Evolutionary conservation across 2,113 vertebrate species (phyloP), one percentile per base, ranked within the genome.

Genomic region (Cynoglossus semilaevis): DNA sequence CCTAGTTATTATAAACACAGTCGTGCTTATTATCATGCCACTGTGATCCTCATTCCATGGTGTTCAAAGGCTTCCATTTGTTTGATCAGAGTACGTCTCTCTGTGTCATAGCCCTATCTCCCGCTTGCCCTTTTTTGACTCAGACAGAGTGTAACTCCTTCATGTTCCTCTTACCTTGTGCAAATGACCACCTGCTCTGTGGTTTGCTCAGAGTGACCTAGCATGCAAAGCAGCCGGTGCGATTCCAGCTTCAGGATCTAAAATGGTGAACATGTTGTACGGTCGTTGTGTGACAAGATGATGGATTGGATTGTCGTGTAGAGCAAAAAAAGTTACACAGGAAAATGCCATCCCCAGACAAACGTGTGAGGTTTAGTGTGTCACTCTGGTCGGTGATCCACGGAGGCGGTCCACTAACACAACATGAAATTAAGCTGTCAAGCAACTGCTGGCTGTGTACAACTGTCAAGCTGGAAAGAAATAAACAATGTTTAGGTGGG

Each of bases 371-470:
- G 70, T 74, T 83, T 52, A 59, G 41, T 63, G 58, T 69, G 74
- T 86, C 82, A 72, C 65, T 72, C 66, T 8, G 37, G 51, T 62
- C 45, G 62, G 55, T 64, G 76, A 87, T 75, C 58, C 54, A 48
- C 37, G 16, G 59, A 67, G 77, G 69, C 77, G 70, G 73, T 62
- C 78, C 60, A 10, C 15, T 38, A 37, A 67, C 72, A 82, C 77
- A 85, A 77, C 77, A 22, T 86, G 71, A 62, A 76, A 88, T 90
- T 87, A 89, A 81, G 70, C 83, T 85, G 84, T 89, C 88, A 88
- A 48, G 55, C 66, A 10, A 15, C 70, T 67, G 45, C 63, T 7
- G 46, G 69, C 56, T 70, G 58, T 65, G 67, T 60, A 50, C 70
- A 65, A 76, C 69, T 70, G 74, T 82, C 76, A 82, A 69, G 57